Evolutionary conservation across 30 jellyfish, hydroid and myxozoan species (phyloP).

Genomic region (Hydractinia echinata): DNA sequence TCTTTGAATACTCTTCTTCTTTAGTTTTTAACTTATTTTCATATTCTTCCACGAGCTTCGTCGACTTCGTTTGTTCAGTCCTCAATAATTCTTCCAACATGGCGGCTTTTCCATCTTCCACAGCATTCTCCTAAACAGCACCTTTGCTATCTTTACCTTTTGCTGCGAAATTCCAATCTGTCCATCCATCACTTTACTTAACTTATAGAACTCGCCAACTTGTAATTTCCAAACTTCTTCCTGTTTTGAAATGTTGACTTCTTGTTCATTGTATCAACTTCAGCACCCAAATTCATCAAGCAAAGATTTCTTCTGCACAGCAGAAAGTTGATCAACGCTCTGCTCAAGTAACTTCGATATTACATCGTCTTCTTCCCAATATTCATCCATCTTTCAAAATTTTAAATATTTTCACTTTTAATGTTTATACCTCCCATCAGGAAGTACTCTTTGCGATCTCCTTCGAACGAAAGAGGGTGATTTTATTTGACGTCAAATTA

Average conservation of each 20-base stretch:
- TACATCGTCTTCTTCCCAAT: background rate
- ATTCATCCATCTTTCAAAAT: background rate
- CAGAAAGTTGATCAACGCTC: background rate
- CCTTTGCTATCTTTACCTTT: background rate
- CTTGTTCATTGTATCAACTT: background rate
- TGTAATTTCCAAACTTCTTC: background rate
- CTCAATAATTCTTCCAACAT: background rate
- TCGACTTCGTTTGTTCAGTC: background rate
- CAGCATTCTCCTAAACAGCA: background rate
- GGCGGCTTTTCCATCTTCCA: background rate
- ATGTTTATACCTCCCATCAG: too few species aligned
- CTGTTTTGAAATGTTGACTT: background rate
- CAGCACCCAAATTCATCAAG: slow-evolving; percentile 4
- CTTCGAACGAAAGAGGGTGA: too few species aligned
- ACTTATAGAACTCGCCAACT: background rate
- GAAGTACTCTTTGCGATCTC: too few species aligned
- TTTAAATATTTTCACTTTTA: too few species aligned
- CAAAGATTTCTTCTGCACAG: background rate
- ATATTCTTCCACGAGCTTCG: background rate
- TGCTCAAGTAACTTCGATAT: background rate
- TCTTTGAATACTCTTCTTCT: background rate
- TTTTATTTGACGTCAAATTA: too few species aligned
- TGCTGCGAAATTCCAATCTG: background rate
- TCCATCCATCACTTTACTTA: background rate
- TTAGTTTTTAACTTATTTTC: background rate